phyloP scores from a whole-genome alignment of 2,797 vertebrate genomes.

The Megalops cyprinoides region DNA sequence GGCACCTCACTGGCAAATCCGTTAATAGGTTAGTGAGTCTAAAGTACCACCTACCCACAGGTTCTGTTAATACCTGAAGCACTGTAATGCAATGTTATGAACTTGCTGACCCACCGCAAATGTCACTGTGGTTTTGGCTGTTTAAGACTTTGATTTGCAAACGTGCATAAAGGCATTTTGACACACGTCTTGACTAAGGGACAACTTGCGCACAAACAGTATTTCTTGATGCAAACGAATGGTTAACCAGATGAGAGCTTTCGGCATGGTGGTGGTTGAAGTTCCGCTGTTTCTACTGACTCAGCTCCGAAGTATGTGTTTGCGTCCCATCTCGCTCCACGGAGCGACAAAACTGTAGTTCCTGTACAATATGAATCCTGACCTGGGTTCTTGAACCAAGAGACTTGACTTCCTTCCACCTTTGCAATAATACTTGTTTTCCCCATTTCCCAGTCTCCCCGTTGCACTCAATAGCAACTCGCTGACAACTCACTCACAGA shows the following conservation, averaged over 20 bases:
- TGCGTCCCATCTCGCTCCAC: background rate
- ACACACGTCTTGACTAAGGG: background rate
- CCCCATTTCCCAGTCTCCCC: background rate
- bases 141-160: background rate
- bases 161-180: background rate
- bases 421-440: conserved; percentile 4
- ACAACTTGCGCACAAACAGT: background rate
- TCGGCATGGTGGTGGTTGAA: background rate
- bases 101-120: background rate
- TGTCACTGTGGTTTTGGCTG: background rate
- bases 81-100: too few species aligned
- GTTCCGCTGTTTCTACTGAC: background rate
- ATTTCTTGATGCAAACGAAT: background rate
- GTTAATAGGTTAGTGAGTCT: conserved; percentile 1
- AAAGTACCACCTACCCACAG: background rate
- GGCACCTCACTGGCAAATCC: background rate
- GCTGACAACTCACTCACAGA: background rate
- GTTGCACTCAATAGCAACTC: too few species aligned
- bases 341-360: background rate
- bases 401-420: conserved; percentile 22
- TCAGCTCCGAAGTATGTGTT: background rate
- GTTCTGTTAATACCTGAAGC: background rate
- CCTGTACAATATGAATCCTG: conserved; percentile 16
- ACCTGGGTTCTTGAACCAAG: conserved; percentile 14
- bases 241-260: background rate